Conservation (phyloP, 2,113 vertebrate genomes). For the Cyprinodon variegatus region DNA sequence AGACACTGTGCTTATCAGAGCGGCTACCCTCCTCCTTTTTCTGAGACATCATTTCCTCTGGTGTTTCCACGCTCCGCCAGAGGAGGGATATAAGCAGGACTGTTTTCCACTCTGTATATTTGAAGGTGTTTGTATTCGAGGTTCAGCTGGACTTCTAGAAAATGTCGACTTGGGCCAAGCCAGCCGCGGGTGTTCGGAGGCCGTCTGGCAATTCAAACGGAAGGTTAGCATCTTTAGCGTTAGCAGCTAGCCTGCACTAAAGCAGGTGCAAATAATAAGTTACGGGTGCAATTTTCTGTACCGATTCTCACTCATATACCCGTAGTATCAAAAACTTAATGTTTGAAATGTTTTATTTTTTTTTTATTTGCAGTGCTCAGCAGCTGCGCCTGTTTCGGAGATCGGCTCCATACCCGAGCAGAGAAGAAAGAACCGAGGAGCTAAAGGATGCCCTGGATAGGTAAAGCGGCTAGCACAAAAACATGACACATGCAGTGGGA, state of each 20-base stretch:
- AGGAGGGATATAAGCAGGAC: background rate
- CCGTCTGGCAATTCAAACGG: conserved; percentile 63
- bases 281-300: background rate
- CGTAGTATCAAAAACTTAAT: background rate
- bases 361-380: conserved; percentile 40
- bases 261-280: background rate
- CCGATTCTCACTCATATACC: rapidly evolving
- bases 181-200: conserved; percentile 53
- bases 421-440: conserved; percentile 66
- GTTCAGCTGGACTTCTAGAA: background rate
- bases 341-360: background rate
- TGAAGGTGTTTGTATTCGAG: background rate
- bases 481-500: background rate
- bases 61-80: background rate
- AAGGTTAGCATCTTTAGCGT: conserved; percentile 72
- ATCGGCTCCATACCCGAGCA: conserved; percentile 65
- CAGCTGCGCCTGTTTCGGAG: conserved; percentile 64
- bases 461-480: conserved; percentile 30
- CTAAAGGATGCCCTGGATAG: conserved; percentile 64
- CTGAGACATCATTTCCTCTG: background rate
- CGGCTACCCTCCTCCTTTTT: background rate
- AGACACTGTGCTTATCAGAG: no score
- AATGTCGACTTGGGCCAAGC: conserved; percentile 78
- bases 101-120: background rate
- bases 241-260: conserved; percentile 29